Conservation (phyloP, 2,797 vertebrate species). For the Sebastes trivittatus region DNA sequence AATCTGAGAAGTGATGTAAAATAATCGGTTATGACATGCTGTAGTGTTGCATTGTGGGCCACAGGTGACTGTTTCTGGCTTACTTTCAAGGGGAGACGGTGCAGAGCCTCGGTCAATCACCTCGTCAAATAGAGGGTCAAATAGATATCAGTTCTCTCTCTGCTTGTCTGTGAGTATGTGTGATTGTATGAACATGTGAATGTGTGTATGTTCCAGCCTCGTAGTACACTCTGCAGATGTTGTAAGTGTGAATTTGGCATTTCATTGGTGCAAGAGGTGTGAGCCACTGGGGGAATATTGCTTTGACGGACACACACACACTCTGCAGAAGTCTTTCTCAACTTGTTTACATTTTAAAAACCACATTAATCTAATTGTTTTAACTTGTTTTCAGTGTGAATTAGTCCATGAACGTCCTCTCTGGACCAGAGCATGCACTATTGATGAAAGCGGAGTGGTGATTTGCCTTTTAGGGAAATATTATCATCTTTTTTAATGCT, state of each 20-base stretch:
- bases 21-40: constrained; percentile 32
- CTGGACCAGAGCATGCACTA: not conserved
- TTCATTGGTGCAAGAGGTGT: constrained; percentile 29
- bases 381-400: not conserved
- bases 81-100: constrained; percentile 30
- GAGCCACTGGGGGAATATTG: constrained; percentile 16
- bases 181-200: constrained; percentile 9
- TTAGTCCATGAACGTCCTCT: not conserved
- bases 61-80: constrained; percentile 50
- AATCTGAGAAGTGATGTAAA: constrained; percentile 29
- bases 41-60: constrained; percentile 48
- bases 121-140: constrained; percentile 18
- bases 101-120: constrained; percentile 17
- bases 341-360: constrained; percentile 8
- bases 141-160: constrained; percentile 13
- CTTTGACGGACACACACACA: constrained; percentile 22
- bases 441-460: not conserved
- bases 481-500: not conserved
- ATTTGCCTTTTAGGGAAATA: not conserved
- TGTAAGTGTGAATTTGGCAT: constrained; percentile 38
- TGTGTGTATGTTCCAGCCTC: not conserved
- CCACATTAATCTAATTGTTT: not conserved
- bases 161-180: not conserved
- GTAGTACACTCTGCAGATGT: constrained; percentile 40
- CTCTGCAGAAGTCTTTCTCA: not conserved